Conservation (phyloP, 1,140 invertebrate species). For the Drosophila sp. region DNA sequence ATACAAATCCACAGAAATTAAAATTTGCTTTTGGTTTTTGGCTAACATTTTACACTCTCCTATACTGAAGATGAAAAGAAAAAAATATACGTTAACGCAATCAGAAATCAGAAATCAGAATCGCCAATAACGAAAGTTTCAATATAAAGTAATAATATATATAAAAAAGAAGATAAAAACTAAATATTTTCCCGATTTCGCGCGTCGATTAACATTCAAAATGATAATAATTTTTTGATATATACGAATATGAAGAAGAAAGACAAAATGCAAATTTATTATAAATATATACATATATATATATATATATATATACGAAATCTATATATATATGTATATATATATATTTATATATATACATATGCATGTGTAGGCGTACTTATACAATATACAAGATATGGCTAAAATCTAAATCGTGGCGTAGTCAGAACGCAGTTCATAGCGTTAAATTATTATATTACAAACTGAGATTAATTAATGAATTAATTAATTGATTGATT, state of each 20-base stretch:
- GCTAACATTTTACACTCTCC: slow-evolving; percentile 38
- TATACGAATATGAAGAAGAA: slow-evolving; percentile 33
- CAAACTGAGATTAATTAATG: slow-evolving; percentile 14
- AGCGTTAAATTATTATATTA: slow-evolving; percentile 53
- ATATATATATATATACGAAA: slow-evolving; percentile 44
- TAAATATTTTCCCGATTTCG: slow-evolving; percentile 50
- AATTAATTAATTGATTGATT: slow-evolving; percentile 18
- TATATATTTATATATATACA: slow-evolving; percentile 23
- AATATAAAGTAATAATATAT: slow-evolving; percentile 11
- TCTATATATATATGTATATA: slow-evolving; percentile 25
- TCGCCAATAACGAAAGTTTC: slow-evolving; percentile 38
- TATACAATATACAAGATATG: slow-evolving; percentile 48
- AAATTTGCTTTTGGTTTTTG: slow-evolving; percentile 52
- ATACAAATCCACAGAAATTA: slow-evolving; percentile 23
- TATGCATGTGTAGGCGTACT: slow-evolving; percentile 28
- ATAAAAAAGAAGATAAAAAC: slow-evolving; percentile 13
- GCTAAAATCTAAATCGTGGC: slow-evolving; percentile 51
- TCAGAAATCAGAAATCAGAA: slow-evolving; percentile 46
- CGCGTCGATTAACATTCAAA: slow-evolving; percentile 71
- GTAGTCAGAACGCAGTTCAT: slow-evolving; percentile 69
- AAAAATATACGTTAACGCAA: slow-evolving; percentile 32
- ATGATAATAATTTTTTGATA: slow-evolving; percentile 83
- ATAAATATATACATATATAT: slow-evolving; percentile 25
- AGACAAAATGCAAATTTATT: slow-evolving; percentile 19
- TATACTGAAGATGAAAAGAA: slow-evolving; percentile 30